Percentiles rank a stretch among this genome's conserved stretches.
Conservation (phyloP, 2,888 invertebrate genomes). For the Drosophila ustulata region DNA sequence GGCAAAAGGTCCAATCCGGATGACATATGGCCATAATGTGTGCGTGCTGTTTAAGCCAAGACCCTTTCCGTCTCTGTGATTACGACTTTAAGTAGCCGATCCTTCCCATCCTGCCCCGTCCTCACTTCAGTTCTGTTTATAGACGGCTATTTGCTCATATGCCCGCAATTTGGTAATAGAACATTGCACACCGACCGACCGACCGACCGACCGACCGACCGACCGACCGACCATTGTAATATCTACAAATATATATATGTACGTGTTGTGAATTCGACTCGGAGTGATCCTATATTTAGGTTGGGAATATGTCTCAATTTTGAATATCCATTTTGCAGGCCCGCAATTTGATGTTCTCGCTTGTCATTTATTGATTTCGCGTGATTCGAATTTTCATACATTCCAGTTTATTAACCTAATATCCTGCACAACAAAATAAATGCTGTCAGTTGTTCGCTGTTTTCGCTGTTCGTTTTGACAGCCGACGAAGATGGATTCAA, state of each 20-base stretch:
- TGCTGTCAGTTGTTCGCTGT: neutral
- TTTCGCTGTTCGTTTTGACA: neutral
- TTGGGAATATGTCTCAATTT: slow-evolving; percentile 4
- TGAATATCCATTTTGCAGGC: neutral
- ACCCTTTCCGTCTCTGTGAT: slow-evolving; percentile 39
- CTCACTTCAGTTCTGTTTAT: neutral
- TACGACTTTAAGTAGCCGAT: slow-evolving; percentile 21
- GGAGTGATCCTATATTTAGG: neutral
- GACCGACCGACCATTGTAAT: too few species aligned
- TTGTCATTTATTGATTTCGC: neutral
- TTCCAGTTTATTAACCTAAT: neutral
- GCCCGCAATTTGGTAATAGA: slow-evolving; percentile 33
- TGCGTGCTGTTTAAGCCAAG: slow-evolving; percentile 41
- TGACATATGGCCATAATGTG: slow-evolving; percentile 60
- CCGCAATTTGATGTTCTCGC: neutral
- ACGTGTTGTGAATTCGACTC: neutral
- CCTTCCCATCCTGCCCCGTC: neutral
- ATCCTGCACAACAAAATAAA: neutral
- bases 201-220: too few species aligned
- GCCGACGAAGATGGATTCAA: neutral
- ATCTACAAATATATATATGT: neutral
- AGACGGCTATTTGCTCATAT: slow-evolving; percentile 21
- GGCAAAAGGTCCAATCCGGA: slow-evolving; percentile 34
- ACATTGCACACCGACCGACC: neutral
- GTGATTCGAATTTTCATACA: neutral